A percentile compares a stretch with the other conserved stretches of the same genome.
These are phyloP conservation scores for Hyles vespertilio DNA, from an alignment of 1,140 invertebrate genomes.

Conservation along the genomic window DNA sequence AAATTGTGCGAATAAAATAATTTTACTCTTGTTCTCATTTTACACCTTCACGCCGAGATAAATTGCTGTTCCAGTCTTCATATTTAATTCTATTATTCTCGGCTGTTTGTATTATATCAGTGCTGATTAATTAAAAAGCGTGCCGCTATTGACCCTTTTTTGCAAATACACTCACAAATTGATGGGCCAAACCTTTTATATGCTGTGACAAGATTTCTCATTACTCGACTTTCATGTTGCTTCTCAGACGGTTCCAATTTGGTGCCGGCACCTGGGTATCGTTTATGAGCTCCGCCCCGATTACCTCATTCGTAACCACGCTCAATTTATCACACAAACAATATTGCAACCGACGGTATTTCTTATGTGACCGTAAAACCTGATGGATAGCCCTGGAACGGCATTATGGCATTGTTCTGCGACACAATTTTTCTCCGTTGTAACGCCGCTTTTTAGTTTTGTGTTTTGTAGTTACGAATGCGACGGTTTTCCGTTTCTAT, in stretches of 20 bases:
- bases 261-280: conserved; percentile 12
- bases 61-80: too few species aligned
- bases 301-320: conserved; percentile 1
- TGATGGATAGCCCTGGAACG: conserved; percentile 9
- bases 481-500: too few species aligned
- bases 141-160: too few species aligned
- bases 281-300: conserved; percentile 4
- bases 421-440: background rate
- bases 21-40: too few species aligned
- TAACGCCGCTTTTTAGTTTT: too few species aligned
- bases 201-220: conserved; percentile 5
- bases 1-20: too few species aligned
- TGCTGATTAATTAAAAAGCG: too few species aligned
- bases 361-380: conserved; percentile 16
- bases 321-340: conserved; percentile 16
- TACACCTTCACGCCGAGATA: too few species aligned
- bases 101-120: too few species aligned
- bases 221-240: conserved; percentile 1
- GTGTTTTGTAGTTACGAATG: too few species aligned
- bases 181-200: conserved; percentile 1
- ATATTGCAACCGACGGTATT: conserved; percentile 5
- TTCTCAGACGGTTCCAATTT: conserved; percentile 12
- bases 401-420: conserved; percentile 2
- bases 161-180: background rate
- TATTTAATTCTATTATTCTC: too few species aligned